Evolutionary conservation across 2,113 vertebrate species (phyloP), one percentile per base, ranked within the genome.

Genomic region (Protomyctophum bolini): DNA sequence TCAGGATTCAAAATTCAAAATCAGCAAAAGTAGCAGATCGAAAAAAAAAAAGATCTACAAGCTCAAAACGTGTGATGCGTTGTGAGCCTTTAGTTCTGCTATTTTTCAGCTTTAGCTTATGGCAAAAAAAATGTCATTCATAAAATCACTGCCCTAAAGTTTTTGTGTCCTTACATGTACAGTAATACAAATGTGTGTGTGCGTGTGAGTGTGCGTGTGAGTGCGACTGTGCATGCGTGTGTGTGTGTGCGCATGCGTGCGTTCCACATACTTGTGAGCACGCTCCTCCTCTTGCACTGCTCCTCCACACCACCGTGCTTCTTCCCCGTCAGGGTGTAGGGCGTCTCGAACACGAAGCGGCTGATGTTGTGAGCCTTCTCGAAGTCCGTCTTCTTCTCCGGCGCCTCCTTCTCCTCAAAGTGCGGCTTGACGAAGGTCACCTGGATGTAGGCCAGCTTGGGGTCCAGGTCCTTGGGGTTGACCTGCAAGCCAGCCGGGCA

Each of bases 241-340:
- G 21, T 2, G 21, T 11, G 8, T 2, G 8, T 0, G n/a, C 2
- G 9, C 2, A 21, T 14, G 51, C 28, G 10, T 41, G 3, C 10
- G 10, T 10, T 10, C n/a, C 5, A 90, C 87, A 88, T 92, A 99
- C 97, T 98, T 14, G 94, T 96, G 68, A 99, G 92, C 75, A 99
- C 89, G 0, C 90, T 98, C 72, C 94, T 92, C 74, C 94, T 94
- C 86, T 98, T 99, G 92, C 97, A 99, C 63, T 99, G 97, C 58
- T 99, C 97, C 89, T 98, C 96, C 71, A 99, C 92, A 0, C 91
- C 95, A 8, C 97, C 97, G 8, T 99, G 97, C n/a, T 97, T 99
- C 83, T 98, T 98, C 47, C 98, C 98, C 2, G 94, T 94, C 70
- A 98, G 91, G 10, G 97, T 99, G 79, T 98, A 99, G 0, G 98